These are phyloP conservation scores for Mastacembelus armatus DNA, from an alignment of 2,797 vertebrate genomes.

Conservation along the genomic window DNA sequence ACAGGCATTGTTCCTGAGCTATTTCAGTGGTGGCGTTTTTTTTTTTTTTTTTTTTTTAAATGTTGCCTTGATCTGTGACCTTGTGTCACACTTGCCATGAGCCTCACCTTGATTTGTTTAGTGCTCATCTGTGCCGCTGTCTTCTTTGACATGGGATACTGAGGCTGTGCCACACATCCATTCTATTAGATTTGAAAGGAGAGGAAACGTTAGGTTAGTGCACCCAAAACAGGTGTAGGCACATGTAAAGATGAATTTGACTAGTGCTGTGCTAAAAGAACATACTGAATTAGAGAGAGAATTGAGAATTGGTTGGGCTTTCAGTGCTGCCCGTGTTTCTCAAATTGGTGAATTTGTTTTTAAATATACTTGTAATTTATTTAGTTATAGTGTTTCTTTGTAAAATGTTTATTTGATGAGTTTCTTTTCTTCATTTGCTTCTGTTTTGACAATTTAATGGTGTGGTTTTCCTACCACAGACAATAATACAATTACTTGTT, in stretches of 20 bases:
- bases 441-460: background rate
- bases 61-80: constrained; percentile 51
- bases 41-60: too few relatives aligned
- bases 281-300: background rate
- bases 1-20: constrained; percentile 20
- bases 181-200: constrained; percentile 4
- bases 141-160: constrained; percentile 1
- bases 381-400: background rate
- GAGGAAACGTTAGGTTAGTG: background rate
- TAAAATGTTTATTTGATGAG: background rate
- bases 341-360: background rate
- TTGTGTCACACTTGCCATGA: constrained; percentile 10
- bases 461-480: background rate
- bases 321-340: too few relatives aligned
- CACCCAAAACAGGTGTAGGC: constrained; percentile 4
- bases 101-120: constrained; percentile 47
- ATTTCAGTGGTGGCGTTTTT: constrained; percentile 3
- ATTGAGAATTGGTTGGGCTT: too few relatives aligned
- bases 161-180: constrained; percentile 11
- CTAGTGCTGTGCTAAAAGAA: background rate
- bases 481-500: background rate
- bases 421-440: background rate
- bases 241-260: background rate
- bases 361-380: background rate
- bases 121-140: background rate